Evolutionary conservation across 2,113 vertebrate species (phyloP).

Genomic region (Misgurnus anguillicaudatus): DNA sequence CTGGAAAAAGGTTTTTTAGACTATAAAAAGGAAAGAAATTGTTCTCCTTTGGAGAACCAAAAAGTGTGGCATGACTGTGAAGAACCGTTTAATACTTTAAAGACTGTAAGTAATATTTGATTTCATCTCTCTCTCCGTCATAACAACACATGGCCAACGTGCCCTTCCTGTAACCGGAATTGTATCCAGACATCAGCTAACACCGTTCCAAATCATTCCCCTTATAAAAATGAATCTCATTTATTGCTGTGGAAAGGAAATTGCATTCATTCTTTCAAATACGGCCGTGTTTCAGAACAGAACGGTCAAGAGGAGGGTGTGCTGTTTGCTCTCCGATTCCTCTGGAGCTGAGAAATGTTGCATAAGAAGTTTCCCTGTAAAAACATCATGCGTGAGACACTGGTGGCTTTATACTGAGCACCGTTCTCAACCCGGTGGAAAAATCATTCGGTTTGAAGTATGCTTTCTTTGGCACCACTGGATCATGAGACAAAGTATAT

Average conservation of each 20-base stretch:
- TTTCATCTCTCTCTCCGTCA: slow-evolving; percentile 45
- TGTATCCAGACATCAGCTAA: slow-evolving; percentile 47
- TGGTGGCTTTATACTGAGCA: slow-evolving; percentile 63
- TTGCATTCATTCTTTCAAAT: slow-evolving; percentile 53
- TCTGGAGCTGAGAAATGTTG: slow-evolving; percentile 58
- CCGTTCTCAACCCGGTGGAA: slow-evolving; percentile 64
- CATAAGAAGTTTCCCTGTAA: slow-evolving; percentile 61
- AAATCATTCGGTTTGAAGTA: slow-evolving; percentile 61
- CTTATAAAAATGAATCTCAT: slow-evolving; percentile 54
- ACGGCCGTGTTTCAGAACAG: slow-evolving; percentile 44
- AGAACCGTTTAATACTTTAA: no score
- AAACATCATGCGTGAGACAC: slow-evolving; percentile 62
- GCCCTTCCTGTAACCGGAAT: slow-evolving; percentile 47
- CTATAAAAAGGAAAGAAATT: no score
- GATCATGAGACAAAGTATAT: slow-evolving; percentile 62
- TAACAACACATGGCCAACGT: slow-evolving; percentile 64
- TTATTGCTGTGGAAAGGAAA: slow-evolving; percentile 46
- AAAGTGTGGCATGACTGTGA: no score
- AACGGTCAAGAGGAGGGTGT: slow-evolving; percentile 58
- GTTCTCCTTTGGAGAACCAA: no score
- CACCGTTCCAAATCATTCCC: slow-evolving; percentile 42
- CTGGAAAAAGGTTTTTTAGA: no score
- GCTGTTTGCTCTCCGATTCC: slow-evolving; percentile 51
- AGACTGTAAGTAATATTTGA: slow-evolving; percentile 49
- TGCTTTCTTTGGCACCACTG: slow-evolving; percentile 74